Evolutionary conservation across 2,888 invertebrate genomes (phyloP).

Genomic region (Druceiella hillmani): DNA sequence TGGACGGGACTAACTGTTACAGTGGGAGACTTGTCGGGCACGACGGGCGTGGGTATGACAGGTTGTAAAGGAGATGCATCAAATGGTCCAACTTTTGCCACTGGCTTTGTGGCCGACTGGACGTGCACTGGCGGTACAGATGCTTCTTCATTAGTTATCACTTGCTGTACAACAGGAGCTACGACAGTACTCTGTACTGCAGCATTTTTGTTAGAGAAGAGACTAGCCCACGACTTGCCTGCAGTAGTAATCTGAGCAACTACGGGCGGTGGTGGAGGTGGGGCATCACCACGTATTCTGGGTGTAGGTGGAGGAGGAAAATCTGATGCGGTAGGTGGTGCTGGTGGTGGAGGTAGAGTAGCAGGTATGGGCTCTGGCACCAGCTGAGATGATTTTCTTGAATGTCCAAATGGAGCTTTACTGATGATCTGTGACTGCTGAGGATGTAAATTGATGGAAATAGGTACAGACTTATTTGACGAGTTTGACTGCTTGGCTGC

Average conservation of each 20-base stretch:
- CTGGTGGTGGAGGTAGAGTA: constrained; percentile 39
- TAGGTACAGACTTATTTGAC: constrained; percentile 47
- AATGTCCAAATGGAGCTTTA: constrained; percentile 45
- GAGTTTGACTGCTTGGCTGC: constrained; percentile 40
- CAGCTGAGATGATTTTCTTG: constrained; percentile 34
- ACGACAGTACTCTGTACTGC: constrained; percentile 25
- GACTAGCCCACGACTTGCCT: constrained; percentile 62
- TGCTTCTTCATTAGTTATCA: background rate
- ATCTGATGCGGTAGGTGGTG: constrained; percentile 45
- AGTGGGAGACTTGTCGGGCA: constrained; percentile 32
- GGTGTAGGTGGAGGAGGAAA: constrained; percentile 48
- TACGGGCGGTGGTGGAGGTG: constrained; percentile 33
- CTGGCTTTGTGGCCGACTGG: constrained; percentile 54
- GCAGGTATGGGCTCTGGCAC: constrained; percentile 35
- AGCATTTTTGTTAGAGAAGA: constrained; percentile 48
- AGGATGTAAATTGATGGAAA: constrained; percentile 45
- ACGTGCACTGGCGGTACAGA: constrained; percentile 25
- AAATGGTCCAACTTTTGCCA: constrained; percentile 57
- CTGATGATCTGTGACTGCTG: constrained; percentile 40
- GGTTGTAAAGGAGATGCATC: constrained; percentile 44
- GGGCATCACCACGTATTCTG: constrained; percentile 37
- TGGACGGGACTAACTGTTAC: constrained; percentile 19
- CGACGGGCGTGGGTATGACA: too few species aligned
- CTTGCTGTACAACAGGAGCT: constrained; percentile 29
- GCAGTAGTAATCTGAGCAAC: too few species aligned